These are phyloP conservation scores for Zelostemma sp. DNA, from an alignment of 1,140 invertebrate genomes.

Conservation along the genomic window DNA sequence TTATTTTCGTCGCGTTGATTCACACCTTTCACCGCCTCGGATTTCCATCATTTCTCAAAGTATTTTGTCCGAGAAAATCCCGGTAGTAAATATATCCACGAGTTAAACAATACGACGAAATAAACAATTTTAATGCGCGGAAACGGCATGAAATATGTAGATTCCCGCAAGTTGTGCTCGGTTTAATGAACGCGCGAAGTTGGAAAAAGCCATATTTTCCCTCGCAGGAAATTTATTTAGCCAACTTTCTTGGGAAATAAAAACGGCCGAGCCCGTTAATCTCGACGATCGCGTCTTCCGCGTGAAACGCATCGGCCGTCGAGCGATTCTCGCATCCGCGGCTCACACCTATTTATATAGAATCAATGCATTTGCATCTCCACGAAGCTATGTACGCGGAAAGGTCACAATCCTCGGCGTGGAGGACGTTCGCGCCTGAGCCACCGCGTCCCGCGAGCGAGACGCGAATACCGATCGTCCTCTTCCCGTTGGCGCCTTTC, in stretches of 20 bases:
- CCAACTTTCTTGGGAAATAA: too few relatives aligned
- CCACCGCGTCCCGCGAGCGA: background rate
- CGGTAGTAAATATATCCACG: background rate
- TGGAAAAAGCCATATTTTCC: too few relatives aligned
- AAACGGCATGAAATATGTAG: too few relatives aligned
- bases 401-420: background rate
- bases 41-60: too few relatives aligned
- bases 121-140: too few relatives aligned
- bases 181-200: too few relatives aligned
- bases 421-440: background rate
- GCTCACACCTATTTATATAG: slow-evolving; percentile 1
- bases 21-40: background rate
- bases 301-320: background rate
- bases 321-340: background rate
- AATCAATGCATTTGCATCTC: slow-evolving; percentile 2
- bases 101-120: too few relatives aligned
- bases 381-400: background rate
- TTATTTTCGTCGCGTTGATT: background rate
- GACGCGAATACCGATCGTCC: background rate
- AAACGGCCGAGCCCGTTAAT: too few relatives aligned
- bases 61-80: background rate
- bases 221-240: too few relatives aligned
- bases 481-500: slow-evolving; percentile 5
- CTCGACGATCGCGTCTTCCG: slow-evolving; percentile 4
- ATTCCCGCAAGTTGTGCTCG: too few relatives aligned